These are phyloP conservation scores for Parasteatoda lunata DNA, from an alignment of 2,888 invertebrate genomes.

Conservation along the genomic window DNA sequence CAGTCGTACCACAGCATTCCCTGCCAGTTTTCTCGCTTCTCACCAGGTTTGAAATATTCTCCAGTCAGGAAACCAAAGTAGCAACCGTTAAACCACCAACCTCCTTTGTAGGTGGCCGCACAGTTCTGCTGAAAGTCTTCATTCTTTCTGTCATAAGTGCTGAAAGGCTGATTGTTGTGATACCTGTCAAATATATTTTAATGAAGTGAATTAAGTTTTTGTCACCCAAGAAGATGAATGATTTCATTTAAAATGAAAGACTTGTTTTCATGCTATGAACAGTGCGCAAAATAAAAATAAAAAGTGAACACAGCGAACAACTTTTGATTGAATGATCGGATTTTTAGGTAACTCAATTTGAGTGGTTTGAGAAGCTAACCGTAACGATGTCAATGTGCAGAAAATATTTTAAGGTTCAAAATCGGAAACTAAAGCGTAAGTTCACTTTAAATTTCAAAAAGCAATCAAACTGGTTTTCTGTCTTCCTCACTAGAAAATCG, in stretches of 20 bases:
- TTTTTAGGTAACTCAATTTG: neutral
- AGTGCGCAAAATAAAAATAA: neutral
- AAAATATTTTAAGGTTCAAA: too few species aligned
- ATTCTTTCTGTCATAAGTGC: slow-evolving; percentile 76
- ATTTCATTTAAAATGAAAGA: neutral
- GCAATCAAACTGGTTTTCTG: too few species aligned
- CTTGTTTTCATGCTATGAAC: neutral
- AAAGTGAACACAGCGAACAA: neutral
- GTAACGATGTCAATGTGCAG: too few species aligned
- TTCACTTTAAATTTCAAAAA: too few species aligned
- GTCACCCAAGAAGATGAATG: neutral
- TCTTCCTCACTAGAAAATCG: too few species aligned
- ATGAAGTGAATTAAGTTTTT: slow-evolving; percentile 73
- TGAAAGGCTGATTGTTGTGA: slow-evolving; percentile 77
- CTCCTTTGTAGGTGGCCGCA: slow-evolving; percentile 78
- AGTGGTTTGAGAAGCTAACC: too few species aligned
- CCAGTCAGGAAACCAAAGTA: slow-evolving; percentile 67
- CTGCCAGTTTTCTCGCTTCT: slow-evolving; percentile 70
- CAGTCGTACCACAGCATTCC: slow-evolving; percentile 80
- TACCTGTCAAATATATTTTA: slow-evolving; percentile 69
- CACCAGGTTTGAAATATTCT: slow-evolving; percentile 49
- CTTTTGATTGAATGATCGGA: neutral
- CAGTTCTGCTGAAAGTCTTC: slow-evolving; percentile 76
- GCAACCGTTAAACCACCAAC: slow-evolving; percentile 81
- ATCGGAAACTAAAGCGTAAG: too few species aligned